Percentiles rank a stretch among this genome's conserved stretches.
Evolutionary conservation across 2,797 vertebrate genomes (phyloP).

Genomic region (Dipus sagitta): DNA sequence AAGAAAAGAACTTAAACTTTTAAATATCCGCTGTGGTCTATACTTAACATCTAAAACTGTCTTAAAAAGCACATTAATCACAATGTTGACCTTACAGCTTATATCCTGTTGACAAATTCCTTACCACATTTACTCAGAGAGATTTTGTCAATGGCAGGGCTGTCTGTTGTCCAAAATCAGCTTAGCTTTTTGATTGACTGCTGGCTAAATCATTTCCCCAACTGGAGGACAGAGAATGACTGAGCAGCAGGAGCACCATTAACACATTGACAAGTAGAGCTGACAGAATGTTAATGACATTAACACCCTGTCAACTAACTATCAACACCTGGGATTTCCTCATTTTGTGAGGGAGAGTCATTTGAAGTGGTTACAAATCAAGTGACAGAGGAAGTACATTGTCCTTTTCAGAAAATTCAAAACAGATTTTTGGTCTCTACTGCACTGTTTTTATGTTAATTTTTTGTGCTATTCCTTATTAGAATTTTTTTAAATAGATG

Average conservation of each 20-base stretch:
- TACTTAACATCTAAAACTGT: slow-evolving; percentile 48
- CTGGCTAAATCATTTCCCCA: slow-evolving; percentile 66
- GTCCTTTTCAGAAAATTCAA: slow-evolving; percentile 65
- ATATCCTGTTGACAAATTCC: slow-evolving; percentile 44
- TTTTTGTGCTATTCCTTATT: slow-evolving; percentile 48
- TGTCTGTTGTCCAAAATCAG: slow-evolving; percentile 34
- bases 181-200: slow-evolving; percentile 77
- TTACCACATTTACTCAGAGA: slow-evolving; percentile 58
- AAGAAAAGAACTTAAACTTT: not conserved
- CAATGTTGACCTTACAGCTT: slow-evolving; percentile 62
- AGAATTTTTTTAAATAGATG: slow-evolving; percentile 47
- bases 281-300: slow-evolving; percentile 80
- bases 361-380: slow-evolving; percentile 75
- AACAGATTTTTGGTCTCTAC: slow-evolving; percentile 9
- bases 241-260: slow-evolving; percentile 78
- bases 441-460: slow-evolving; percentile 15
- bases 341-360: slow-evolving; percentile 55
- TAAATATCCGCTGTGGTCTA: slow-evolving; percentile 2
- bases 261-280: slow-evolving; percentile 67
- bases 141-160: slow-evolving; percentile 58
- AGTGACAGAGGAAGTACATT: slow-evolving; percentile 45
- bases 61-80: slow-evolving; percentile 41
- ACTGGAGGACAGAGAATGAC: slow-evolving; percentile 64
- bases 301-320: slow-evolving; percentile 80
- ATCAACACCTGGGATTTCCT: slow-evolving; percentile 79